Conservation (phyloP, 2,113 vertebrate genomes). For the Nyctereutes procyonoides region DNA sequence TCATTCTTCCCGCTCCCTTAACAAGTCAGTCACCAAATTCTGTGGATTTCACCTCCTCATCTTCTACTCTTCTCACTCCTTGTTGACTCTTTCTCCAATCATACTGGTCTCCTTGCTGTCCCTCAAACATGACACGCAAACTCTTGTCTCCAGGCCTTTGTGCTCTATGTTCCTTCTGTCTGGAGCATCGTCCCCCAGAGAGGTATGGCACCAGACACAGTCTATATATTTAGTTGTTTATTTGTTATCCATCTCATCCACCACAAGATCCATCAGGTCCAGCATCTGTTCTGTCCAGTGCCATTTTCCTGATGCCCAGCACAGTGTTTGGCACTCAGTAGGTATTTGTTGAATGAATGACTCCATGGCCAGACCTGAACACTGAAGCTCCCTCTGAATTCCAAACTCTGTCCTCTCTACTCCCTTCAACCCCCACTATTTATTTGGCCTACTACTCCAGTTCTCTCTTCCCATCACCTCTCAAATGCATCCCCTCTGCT, state of each 20-base stretch:
- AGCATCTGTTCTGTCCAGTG: conserved; percentile 25
- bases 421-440: not conserved
- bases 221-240: not conserved
- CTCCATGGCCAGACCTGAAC: not conserved
- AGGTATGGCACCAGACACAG: not conserved
- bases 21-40: conserved; percentile 36
- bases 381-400: not conserved
- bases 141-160: not conserved
- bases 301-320: not conserved
- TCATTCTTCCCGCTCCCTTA: conserved; percentile 36
- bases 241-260: conserved; percentile 29
- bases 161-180: not conserved
- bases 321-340: conserved; percentile 14
- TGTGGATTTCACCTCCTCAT: conserved; percentile 31
- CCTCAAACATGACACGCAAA: not conserved
- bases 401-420: not conserved
- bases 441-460: not conserved
- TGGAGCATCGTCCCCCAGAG: not conserved
- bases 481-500: conserved; percentile 21
- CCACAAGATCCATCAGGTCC: conserved; percentile 8
- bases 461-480: conserved; percentile 10
- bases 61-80: conserved; percentile 21
- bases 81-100: not conserved
- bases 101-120: not conserved
- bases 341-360: conserved; percentile 43